These are phyloP conservation scores for Dendroctonus valens DNA, from an alignment of 1,140 invertebrate species.

Conservation along the genomic window DNA sequence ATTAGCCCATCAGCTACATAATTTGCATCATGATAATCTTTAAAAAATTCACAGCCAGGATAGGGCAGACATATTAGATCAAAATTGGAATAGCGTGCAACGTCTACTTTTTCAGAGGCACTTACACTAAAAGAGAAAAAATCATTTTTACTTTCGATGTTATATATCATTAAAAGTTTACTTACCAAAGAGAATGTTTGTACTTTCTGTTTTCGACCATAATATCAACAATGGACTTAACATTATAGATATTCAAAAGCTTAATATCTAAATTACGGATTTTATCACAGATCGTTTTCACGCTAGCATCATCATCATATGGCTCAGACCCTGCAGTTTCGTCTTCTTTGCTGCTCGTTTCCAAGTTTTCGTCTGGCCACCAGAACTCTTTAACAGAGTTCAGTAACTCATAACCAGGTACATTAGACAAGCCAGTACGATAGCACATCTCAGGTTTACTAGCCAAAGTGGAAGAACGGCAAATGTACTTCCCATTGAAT, in stretches of 20 bases:
- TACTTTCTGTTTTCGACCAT: conserved; percentile 90
- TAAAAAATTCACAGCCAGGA: conserved; percentile 83
- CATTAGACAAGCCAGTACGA: conserved; percentile 55
- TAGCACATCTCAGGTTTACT: conserved; percentile 74
- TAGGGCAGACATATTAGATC: conserved; percentile 76
- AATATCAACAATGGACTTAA: conserved; percentile 77
- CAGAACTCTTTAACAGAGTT: conserved; percentile 32
- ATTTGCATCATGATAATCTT: conserved; percentile 61
- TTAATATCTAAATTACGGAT: conserved; percentile 73
- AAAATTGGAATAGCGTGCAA: conserved; percentile 75
- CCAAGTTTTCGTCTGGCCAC: conserved; percentile 17
- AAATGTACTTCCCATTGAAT: conserved; percentile 72
- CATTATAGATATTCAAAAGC: conserved; percentile 69
- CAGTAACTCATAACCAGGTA: conserved; percentile 30
- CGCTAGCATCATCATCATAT: conserved; percentile 9
- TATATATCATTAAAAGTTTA: not conserved
- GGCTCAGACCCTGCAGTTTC: conserved; percentile 7
- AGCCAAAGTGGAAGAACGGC: conserved; percentile 67
- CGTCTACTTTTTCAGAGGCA: conserved; percentile 85
- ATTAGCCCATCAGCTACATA: conserved; percentile 67
- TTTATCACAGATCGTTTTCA: conserved; percentile 26
- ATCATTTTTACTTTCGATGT: not conserved
- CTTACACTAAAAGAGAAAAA: conserved; percentile 64
- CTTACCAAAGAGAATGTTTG: conserved; percentile 80
- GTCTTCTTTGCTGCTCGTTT: conserved; percentile 7